phyloP scores from a whole-genome alignment of 2,888 invertebrate species.

The Netelia inedita region DNA sequence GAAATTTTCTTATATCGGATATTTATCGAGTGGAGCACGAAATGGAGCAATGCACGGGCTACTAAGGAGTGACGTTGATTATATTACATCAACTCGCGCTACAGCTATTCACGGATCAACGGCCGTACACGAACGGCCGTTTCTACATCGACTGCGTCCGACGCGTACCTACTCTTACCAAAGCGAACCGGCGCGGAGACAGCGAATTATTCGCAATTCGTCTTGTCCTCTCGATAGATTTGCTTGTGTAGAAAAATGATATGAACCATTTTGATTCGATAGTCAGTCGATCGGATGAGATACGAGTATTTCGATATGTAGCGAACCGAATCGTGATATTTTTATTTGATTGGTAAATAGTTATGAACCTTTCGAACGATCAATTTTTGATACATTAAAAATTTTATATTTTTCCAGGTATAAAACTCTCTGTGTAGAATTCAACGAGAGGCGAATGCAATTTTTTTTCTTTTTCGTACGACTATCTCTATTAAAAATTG shows the following conservation, averaged over 20 bases:
- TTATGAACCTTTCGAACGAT: too few relatives aligned
- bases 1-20: slow-evolving; percentile 6
- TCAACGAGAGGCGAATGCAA: too few relatives aligned
- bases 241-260: not conserved
- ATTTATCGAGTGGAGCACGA: slow-evolving; percentile 42
- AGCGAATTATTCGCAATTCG: not conserved
- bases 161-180: not conserved
- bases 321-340: too few relatives aligned
- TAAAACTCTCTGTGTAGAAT: too few relatives aligned
- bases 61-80: slow-evolving; percentile 47
- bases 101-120: slow-evolving; percentile 49
- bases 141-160: slow-evolving; percentile 8
- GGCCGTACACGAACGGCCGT: slow-evolving; percentile 22
- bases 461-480: too few relatives aligned
- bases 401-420: too few relatives aligned
- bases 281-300: too few relatives aligned
- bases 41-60: slow-evolving; percentile 58
- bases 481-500: too few relatives aligned
- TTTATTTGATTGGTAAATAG: too few relatives aligned
- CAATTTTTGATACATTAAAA: too few relatives aligned
- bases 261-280: too few relatives aligned
- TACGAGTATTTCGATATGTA: too few relatives aligned
- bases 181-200: not conserved
- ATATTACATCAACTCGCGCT: slow-evolving; percentile 49
- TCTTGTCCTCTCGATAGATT: not conserved